These are phyloP conservation scores for Alosa alosa DNA, from an alignment of 2,113 vertebrate species.

Conservation along the genomic window DNA sequence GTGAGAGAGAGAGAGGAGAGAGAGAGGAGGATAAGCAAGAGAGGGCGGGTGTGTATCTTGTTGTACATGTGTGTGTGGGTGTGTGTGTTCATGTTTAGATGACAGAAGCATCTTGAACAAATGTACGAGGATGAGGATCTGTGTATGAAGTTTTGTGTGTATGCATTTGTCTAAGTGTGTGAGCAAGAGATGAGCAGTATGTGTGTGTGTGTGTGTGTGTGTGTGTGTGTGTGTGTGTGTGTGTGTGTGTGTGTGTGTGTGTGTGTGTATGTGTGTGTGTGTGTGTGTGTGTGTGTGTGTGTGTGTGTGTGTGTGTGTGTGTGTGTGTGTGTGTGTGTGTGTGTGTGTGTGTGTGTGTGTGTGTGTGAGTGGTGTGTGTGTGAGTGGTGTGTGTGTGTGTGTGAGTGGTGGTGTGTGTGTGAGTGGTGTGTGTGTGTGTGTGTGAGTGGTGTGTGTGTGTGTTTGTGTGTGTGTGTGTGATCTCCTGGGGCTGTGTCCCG, in stretches of 20 bases:
- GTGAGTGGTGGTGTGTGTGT: not conserved
- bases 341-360: slow-evolving; percentile 40
- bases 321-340: slow-evolving; percentile 21
- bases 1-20: not conserved
- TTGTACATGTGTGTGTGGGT: not conserved
- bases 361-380: slow-evolving; percentile 19
- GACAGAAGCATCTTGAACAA: not conserved
- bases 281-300: not conserved
- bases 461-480: slow-evolving; percentile 32
- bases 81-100: not conserved
- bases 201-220: slow-evolving; percentile 18
- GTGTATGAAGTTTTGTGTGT: too few relatives aligned
- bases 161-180: not conserved
- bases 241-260: slow-evolving; percentile 30
- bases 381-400: too few relatives aligned
- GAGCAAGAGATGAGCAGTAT: not conserved
- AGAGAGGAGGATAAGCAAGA: not conserved
- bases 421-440: not conserved
- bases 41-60: slow-evolving; percentile 34
- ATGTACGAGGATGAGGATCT: not conserved
- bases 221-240: slow-evolving; percentile 41
- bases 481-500: slow-evolving; percentile 52
- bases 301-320: slow-evolving; percentile 1
- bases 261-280: slow-evolving; percentile 33
- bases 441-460: too few relatives aligned